These are phyloP conservation scores for Danio choprae DNA, from an alignment of 2,797 vertebrate genomes.

Conservation along the genomic window DNA sequence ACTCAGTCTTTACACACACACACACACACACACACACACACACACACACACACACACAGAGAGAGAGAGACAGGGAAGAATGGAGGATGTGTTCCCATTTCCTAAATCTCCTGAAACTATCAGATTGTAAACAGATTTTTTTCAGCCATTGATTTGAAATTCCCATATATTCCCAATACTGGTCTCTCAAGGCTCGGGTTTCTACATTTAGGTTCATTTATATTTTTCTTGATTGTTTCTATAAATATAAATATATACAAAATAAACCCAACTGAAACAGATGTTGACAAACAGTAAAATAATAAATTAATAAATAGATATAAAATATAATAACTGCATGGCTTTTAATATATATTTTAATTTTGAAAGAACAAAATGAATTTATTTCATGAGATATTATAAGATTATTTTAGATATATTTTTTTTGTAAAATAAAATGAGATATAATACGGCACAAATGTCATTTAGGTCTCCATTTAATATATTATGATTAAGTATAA, in stretches of 20 bases:
- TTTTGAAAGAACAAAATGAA: background rate
- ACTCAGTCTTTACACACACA: conserved; percentile 7
- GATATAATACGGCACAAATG: background rate
- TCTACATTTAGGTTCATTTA: background rate
- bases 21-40: conserved; percentile 4
- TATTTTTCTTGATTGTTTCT: background rate
- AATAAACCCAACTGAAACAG: background rate
- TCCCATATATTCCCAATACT: conserved; percentile 27
- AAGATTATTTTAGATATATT: background rate
- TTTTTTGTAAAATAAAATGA: background rate
- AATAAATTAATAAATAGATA: background rate
- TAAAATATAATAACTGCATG: background rate
- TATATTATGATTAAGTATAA: background rate
- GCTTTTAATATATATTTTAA: background rate
- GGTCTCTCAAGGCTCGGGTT: background rate
- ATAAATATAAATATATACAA: no score
- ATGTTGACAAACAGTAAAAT: background rate
- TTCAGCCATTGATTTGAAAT: background rate
- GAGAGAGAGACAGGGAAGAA: conserved; percentile 29
- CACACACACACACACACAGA: conserved; percentile 4
- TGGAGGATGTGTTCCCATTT: conserved; percentile 37
- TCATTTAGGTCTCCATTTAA: background rate
- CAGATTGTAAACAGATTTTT: background rate
- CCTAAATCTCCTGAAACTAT: background rate
- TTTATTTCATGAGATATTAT: background rate